Evolutionary conservation across 1,140 invertebrate genomes (phyloP).

Genomic region (Drosophila equinoxialis): DNA sequence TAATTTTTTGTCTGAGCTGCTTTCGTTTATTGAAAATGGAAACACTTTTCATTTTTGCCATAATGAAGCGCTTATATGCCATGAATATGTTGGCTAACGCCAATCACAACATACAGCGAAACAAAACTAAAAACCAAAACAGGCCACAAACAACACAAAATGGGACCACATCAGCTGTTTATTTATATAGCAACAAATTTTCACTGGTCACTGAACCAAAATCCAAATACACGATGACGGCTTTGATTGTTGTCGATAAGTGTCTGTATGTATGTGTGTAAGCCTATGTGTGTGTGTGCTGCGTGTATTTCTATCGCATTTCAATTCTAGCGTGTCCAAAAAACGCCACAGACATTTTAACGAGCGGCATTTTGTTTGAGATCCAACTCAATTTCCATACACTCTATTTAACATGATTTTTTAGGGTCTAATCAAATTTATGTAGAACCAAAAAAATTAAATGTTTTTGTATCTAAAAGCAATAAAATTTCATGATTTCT

Average conservation of each 20-base stretch:
- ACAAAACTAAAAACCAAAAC: conserved; percentile 18
- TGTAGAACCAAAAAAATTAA: background rate
- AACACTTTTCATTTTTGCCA: conserved; percentile 69
- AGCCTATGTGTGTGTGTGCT: conserved; percentile 2
- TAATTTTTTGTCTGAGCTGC: conserved; percentile 50
- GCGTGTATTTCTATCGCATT: conserved; percentile 40
- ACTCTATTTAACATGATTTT: conserved; percentile 1
- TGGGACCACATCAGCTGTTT: conserved; percentile 57
- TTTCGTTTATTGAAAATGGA: conserved; percentile 55
- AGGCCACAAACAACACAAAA: conserved; percentile 13
- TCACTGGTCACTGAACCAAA: conserved; percentile 67
- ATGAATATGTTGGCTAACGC: conserved; percentile 38
- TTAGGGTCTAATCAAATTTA: background rate
- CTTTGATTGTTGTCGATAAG: conserved; percentile 21
- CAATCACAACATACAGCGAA: conserved; percentile 32
- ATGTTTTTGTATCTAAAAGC: background rate
- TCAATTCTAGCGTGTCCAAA: conserved; percentile 60
- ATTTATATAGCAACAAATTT: conserved; percentile 42
- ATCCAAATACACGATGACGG: conserved; percentile 42
- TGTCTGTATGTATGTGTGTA: background rate
- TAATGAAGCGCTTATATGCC: conserved; percentile 70
- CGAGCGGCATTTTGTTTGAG: conserved; percentile 29
- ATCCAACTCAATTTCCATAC: conserved; percentile 13
- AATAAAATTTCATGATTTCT: background rate
- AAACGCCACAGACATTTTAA: conserved; percentile 29